Evolutionary conservation across 2,888 invertebrate genomes (phyloP).

Genomic region (Diogma glabrata): DNA sequence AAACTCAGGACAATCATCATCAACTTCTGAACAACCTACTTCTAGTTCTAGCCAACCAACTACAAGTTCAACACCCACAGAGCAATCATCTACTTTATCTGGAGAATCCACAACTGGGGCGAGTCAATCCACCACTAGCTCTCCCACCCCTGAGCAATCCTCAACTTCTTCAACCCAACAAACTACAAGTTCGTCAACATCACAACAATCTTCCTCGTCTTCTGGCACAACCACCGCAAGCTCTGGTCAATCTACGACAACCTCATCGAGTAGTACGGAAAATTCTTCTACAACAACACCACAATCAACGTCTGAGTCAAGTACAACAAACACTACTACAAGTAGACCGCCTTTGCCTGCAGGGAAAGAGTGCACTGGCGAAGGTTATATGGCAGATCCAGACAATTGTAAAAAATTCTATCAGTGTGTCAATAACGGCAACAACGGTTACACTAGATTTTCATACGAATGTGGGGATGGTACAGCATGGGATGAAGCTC

Average conservation of each 20-base stretch:
- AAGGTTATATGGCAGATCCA: slow-evolving; percentile 29
- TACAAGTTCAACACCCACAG: background rate
- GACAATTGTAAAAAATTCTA: slow-evolving; percentile 41
- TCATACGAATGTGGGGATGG: slow-evolving; percentile 44
- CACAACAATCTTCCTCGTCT: slow-evolving; percentile 10
- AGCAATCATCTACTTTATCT: slow-evolving; percentile 14
- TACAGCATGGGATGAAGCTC: slow-evolving; percentile 46
- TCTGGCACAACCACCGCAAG: too few species aligned
- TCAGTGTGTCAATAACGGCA: slow-evolving; percentile 35
- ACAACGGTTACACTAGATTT: slow-evolving; percentile 36
- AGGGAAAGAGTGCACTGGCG: slow-evolving; percentile 27
- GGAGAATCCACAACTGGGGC: slow-evolving; percentile 17
- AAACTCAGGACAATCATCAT: slow-evolving; percentile 14
- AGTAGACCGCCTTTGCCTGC: slow-evolving; percentile 6
- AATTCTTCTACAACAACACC: slow-evolving; percentile 11
- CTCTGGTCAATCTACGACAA: slow-evolving; percentile 16
- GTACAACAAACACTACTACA: slow-evolving; percentile 19
- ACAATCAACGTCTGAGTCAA: slow-evolving; percentile 16
- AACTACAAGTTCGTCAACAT: slow-evolving; percentile 12
- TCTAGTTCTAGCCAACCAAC: slow-evolving; percentile 11
- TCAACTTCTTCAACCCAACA: slow-evolving; percentile 21
- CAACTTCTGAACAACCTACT: slow-evolving; percentile 6
- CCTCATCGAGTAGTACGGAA: too few species aligned
- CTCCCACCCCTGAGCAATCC: background rate
- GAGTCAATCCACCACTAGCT: slow-evolving; percentile 11